phyloP scores from a whole-genome alignment of 2,113 vertebrate species.

The Lepus timidus region DNA sequence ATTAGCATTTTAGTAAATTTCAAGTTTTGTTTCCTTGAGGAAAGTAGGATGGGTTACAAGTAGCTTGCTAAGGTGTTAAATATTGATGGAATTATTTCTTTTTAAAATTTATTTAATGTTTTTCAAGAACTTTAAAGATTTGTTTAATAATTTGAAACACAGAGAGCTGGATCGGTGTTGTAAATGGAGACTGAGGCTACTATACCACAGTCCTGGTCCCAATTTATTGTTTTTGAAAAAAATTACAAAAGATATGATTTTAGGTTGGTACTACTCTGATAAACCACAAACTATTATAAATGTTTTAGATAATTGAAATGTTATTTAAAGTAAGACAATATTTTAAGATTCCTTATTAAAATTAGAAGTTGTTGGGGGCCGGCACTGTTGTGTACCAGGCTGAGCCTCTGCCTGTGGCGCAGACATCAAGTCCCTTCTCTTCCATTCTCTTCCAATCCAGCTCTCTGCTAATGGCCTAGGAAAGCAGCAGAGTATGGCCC shows the following conservation, averaged over 20 bases:
- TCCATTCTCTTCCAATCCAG: too few relatives aligned
- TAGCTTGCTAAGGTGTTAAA: conserved; percentile 62
- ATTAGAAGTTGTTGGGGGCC: neutral
- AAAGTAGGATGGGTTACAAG: conserved; percentile 19
- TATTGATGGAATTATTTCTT: conserved; percentile 65
- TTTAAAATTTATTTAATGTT: too few relatives aligned
- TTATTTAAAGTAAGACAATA: conserved; percentile 67
- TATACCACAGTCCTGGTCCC: too few relatives aligned
- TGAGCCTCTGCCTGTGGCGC: too few relatives aligned
- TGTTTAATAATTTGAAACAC: too few relatives aligned
- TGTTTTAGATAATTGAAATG: neutral
- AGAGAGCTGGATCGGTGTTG: too few relatives aligned
- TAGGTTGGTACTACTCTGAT: conserved; percentile 62
- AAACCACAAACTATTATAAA: conserved; percentile 62
- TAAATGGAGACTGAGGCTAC: too few relatives aligned
- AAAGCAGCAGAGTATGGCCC: too few relatives aligned
- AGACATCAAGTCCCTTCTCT: too few relatives aligned
- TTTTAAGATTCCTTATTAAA: neutral
- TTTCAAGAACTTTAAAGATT: too few relatives aligned
- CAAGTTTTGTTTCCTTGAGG: conserved; percentile 59
- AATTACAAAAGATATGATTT: neutral
- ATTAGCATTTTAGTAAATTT: conserved; percentile 72
- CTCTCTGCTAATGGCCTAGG: too few relatives aligned
- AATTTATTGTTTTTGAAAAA: neutral
- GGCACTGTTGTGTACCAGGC: too few relatives aligned